Percentiles rank a stretch among this genome's conserved stretches.
These are phyloP conservation scores for Callosobruchus maculatus DNA, from an alignment of 2,888 invertebrate genomes.

Conservation along the genomic window DNA sequence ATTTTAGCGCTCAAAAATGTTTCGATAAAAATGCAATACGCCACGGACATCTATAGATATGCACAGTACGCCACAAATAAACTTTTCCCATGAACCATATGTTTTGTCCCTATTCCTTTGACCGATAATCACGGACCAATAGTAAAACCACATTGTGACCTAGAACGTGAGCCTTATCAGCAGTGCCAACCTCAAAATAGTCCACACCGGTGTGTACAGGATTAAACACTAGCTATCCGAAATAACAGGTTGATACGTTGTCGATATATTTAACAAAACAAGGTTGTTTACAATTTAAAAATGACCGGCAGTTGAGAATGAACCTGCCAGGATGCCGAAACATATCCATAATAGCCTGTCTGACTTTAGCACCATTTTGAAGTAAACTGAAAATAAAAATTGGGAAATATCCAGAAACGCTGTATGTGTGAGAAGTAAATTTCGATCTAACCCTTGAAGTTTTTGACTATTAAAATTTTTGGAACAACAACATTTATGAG, in stretches of 20 bases:
- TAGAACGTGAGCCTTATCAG: neutral
- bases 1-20: too few species aligned
- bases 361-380: neutral
- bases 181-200: neutral
- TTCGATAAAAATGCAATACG: too few species aligned
- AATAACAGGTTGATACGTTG: neutral
- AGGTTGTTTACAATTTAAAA: slow-evolving; percentile 9
- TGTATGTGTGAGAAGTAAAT: too few species aligned
- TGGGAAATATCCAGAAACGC: too few species aligned
- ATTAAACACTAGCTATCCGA: neutral
- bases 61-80: too few species aligned
- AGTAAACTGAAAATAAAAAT: too few species aligned
- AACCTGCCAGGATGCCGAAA: neutral
- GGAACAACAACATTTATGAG: too few species aligned
- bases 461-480: too few species aligned
- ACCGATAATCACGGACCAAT: neutral
- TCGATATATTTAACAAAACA: slow-evolving; percentile 8
- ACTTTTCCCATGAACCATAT: neutral
- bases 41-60: too few species aligned
- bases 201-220: neutral
- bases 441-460: too few species aligned
- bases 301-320: neutral
- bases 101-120: neutral
- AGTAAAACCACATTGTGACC: neutral
- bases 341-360: neutral